Evolutionary conservation across 2,113 vertebrate species (phyloP).

Genomic region (Myocastor coypus): DNA sequence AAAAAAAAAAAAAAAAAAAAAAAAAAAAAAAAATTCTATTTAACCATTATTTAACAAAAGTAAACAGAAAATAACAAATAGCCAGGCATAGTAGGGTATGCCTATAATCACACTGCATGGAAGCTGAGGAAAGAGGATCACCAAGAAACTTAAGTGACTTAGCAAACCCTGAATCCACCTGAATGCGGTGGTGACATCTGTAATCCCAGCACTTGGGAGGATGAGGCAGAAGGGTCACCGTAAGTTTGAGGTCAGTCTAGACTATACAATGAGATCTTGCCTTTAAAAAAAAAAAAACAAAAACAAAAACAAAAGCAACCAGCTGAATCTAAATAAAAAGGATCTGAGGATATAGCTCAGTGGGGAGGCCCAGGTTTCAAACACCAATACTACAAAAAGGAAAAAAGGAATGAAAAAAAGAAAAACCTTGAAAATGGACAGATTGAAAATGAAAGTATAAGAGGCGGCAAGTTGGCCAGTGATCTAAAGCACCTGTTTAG

Average conservation of each 20-base stretch:
- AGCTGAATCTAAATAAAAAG: not conserved
- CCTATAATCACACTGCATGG: not conserved
- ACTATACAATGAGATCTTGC: not conserved
- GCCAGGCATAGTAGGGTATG: not conserved
- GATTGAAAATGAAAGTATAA: constrained; percentile 25
- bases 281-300: not conserved
- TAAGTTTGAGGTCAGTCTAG: not conserved
- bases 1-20: no score
- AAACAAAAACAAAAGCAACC: no score
- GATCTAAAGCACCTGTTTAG: no score
- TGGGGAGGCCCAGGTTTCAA: not conserved
- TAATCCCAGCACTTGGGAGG: not conserved
- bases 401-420: not conserved
- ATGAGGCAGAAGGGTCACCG: not conserved
- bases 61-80: not conserved
- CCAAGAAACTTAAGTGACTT: not conserved
- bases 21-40: no score
- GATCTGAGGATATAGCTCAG: not conserved
- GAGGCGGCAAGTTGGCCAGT: no score
- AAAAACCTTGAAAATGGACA: not conserved
- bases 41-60: no score
- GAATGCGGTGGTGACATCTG: not conserved
- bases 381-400: not conserved
- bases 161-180: not conserved
- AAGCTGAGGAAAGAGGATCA: not conserved